phyloP scores from a whole-genome alignment of 2,797 vertebrate genomes.

The Hypotaenidia philippensis region DNA sequence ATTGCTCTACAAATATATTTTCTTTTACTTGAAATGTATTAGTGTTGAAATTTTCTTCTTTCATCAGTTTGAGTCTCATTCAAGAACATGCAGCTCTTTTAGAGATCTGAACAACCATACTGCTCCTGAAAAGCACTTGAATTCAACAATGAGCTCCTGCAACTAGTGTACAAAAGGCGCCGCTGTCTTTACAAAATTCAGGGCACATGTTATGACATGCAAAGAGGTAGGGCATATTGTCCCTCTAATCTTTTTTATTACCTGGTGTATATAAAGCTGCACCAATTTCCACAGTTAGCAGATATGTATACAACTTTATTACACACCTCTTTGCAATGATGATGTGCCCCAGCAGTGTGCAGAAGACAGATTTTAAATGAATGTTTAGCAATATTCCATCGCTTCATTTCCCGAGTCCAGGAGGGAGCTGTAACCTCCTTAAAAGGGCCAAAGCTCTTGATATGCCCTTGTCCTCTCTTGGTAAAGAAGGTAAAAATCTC shows the following conservation, averaged over 20 bases:
- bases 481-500: background rate
- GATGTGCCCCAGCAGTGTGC: background rate
- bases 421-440: background rate
- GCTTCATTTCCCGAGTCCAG: background rate
- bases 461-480: background rate
- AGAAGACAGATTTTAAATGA: background rate
- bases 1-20: background rate
- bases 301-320: background rate
- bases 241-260: background rate
- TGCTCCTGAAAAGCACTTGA: background rate
- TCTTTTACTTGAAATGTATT: background rate
- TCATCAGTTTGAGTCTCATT: background rate
- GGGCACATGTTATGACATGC: background rate
- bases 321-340: background rate
- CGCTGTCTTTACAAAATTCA: background rate
- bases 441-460: background rate
- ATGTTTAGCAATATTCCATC: background rate
- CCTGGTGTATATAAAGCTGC: background rate
- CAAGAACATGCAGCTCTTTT: background rate
- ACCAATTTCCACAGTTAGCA: background rate
- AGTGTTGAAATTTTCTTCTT: background rate
- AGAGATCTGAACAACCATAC: background rate
- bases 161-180: fast-evolving
- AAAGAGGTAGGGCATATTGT: background rate
- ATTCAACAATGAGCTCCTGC: background rate